These are phyloP conservation scores for Dipodomys stephensi DNA, from an alignment of 2,113 vertebrate genomes.

Conservation along the genomic window DNA sequence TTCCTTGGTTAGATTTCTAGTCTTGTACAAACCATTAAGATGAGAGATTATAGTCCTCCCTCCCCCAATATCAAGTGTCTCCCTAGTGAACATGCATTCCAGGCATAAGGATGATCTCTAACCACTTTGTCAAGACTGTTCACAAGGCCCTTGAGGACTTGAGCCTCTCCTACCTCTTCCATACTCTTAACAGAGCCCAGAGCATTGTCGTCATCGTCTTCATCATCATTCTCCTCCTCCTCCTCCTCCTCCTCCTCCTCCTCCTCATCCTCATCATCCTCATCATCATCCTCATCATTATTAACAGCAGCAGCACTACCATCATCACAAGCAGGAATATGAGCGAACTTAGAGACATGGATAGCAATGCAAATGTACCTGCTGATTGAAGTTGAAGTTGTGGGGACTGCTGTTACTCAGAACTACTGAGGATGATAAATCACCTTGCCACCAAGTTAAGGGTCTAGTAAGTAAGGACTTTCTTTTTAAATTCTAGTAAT, in stretches of 20 bases:
- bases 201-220: neutral
- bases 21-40: neutral
- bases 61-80: conserved; percentile 7
- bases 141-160: neutral
- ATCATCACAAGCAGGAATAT: neutral
- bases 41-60: neutral
- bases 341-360: conserved; percentile 7
- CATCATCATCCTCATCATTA: neutral
- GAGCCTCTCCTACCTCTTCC: neutral
- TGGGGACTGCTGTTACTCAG: neutral
- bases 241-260: too few relatives aligned
- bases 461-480: too few relatives aligned
- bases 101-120: conserved; percentile 13
- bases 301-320: neutral
- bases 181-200: neutral
- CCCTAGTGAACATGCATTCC: neutral
- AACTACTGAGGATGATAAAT: conserved; percentile 14
- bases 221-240: neutral
- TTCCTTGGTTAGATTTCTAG: neutral
- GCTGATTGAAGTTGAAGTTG: neutral
- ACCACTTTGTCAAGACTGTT: neutral
- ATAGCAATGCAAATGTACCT: neutral
- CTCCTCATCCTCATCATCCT: neutral
- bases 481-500: too few relatives aligned
- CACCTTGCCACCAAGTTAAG: neutral